These are phyloP conservation scores for Molossus molossus DNA, from an alignment of 2,797 vertebrate species.

Conservation along the genomic window DNA sequence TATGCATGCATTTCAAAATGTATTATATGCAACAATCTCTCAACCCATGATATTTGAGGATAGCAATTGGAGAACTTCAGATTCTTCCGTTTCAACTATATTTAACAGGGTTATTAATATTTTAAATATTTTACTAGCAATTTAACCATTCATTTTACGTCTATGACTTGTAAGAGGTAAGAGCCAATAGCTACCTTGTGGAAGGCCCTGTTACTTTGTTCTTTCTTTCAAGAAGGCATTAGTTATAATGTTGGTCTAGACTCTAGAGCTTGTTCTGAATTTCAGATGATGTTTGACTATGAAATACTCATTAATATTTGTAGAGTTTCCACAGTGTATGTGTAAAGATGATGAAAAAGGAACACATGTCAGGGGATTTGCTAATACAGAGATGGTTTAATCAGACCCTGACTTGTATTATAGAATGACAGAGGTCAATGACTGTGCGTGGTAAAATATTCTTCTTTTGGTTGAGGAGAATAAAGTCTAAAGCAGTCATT, in stretches of 20 bases:
- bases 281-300: background rate
- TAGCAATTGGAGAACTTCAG: background rate
- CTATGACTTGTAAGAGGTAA: background rate
- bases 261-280: constrained; percentile 14
- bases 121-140: background rate
- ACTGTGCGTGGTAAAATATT: background rate
- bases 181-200: background rate
- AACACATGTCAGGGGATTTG: background rate
- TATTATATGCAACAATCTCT: background rate
- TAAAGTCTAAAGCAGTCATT: background rate
- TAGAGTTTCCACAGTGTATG: background rate
- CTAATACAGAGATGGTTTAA: background rate
- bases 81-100: background rate
- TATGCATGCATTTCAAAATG: background rate
- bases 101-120: background rate
- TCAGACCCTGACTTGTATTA: background rate
- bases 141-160: background rate
- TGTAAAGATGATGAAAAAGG: background rate
- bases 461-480: background rate
- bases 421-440: background rate
- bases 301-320: constrained; percentile 35
- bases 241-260: background rate
- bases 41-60: background rate
- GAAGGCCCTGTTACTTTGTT: background rate
- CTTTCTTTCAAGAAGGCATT: background rate